phyloP scores from a whole-genome alignment of 2,113 vertebrate genomes.

The Urocynchramus pylzowi region DNA sequence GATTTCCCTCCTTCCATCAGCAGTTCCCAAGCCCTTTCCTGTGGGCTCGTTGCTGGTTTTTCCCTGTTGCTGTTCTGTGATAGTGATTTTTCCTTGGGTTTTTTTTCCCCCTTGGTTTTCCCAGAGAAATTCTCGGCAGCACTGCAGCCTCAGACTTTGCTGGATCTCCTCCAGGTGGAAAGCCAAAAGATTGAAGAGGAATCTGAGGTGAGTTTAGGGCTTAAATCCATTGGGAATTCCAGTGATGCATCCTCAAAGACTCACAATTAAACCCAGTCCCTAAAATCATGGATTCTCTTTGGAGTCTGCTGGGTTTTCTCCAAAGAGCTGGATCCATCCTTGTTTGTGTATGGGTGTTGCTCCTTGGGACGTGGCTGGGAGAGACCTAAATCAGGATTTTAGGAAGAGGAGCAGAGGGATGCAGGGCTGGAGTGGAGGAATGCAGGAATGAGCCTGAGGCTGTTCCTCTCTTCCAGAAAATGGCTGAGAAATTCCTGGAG shows the following conservation, averaged over 20 bases:
- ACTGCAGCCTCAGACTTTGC: slow-evolving; percentile 77
- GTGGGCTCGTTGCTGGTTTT: neutral
- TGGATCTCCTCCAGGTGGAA: slow-evolving; percentile 87
- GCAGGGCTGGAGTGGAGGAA: neutral
- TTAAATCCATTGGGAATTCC: neutral
- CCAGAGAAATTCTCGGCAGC: slow-evolving; percentile 82
- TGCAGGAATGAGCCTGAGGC: rapidly evolving
- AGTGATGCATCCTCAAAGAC: neutral
- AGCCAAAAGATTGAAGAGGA: slow-evolving; percentile 87
- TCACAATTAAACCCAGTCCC: neutral
- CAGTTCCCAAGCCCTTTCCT: neutral
- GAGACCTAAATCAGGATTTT: rapidly evolving
- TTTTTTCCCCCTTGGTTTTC: neutral
- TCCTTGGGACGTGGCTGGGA: neutral
- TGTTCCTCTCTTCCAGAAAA: slow-evolving; percentile 66
- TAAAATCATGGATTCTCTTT: neutral
- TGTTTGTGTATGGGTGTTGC: neutral
- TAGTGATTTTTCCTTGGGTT: neutral
- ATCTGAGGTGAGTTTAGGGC: slow-evolving; percentile 80
- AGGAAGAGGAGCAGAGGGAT: neutral
- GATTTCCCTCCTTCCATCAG: neutral
- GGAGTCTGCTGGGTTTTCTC: neutral
- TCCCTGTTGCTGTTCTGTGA: neutral
- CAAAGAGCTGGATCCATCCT: no score
- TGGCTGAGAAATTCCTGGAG: slow-evolving; percentile 89